Percentiles rank a stretch among this genome's conserved stretches.
Conservation (phyloP, 2,113 vertebrate genomes). For the Scolopax mira region DNA sequence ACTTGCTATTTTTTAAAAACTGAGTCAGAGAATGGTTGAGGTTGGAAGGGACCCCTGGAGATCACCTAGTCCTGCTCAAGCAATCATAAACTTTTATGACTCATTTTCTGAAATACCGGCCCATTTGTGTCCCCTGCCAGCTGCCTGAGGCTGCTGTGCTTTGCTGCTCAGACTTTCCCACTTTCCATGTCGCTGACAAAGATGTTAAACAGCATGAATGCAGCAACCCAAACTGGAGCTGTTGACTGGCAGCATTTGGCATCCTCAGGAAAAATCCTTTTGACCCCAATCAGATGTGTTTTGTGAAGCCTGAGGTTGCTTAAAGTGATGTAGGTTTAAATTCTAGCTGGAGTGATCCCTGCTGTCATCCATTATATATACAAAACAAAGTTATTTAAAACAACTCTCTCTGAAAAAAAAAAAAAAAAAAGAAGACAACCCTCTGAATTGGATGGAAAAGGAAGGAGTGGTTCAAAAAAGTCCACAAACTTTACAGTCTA, state of each 20-base stretch:
- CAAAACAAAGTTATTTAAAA: neutral
- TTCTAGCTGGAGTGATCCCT: neutral
- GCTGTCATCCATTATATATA: neutral
- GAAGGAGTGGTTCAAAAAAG: neutral
- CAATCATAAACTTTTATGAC: too few relatives aligned
- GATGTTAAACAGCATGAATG: neutral
- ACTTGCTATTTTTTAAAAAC: neutral
- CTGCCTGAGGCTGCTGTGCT: neutral
- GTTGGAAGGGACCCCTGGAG: neutral
- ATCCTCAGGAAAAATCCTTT: neutral
- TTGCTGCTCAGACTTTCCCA: neutral
- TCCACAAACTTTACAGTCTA: neutral
- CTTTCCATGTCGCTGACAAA: neutral
- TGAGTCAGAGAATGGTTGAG: neutral
- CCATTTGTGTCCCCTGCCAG: neutral
- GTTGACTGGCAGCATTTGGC: neutral
- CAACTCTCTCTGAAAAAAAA: neutral
- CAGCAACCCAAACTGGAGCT: rapidly evolving
- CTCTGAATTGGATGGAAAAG: neutral
- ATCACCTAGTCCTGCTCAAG: neutral
- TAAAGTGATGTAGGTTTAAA: neutral
- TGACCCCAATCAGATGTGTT: neutral
- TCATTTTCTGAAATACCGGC: neutral
- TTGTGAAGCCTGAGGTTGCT: neutral
- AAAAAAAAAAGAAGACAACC: neutral